phyloP scores from a whole-genome alignment of 2,888 invertebrate genomes.

The Lamellibrachia columna region DNA sequence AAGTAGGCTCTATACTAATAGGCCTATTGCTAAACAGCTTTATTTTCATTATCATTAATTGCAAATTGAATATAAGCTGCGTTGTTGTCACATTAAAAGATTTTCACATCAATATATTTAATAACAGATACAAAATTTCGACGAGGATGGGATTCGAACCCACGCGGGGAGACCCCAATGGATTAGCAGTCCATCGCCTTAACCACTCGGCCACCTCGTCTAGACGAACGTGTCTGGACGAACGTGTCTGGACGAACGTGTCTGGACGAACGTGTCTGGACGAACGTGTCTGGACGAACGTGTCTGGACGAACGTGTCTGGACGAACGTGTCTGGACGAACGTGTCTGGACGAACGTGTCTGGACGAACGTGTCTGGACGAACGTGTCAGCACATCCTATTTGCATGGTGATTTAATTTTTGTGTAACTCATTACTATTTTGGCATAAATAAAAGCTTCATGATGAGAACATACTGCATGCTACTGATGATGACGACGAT shows the following conservation, averaged over 20 bases:
- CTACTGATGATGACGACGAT: too few relatives aligned
- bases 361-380: neutral
- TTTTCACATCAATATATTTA: neutral
- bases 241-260: neutral
- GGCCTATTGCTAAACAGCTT: too few relatives aligned
- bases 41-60: too few relatives aligned
- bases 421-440: neutral
- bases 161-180: neutral
- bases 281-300: neutral
- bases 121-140: neutral
- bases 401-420: neutral
- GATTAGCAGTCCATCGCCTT: neutral
- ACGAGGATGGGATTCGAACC: conserved; percentile 1
- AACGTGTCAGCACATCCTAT: neutral
- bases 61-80: neutral
- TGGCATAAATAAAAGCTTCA: too few relatives aligned
- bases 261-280: neutral
- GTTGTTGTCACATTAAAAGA: neutral
- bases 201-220: conserved; percentile 1
- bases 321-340: neutral
- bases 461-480: too few relatives aligned
- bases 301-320: neutral
- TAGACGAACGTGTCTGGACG: neutral
- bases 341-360: neutral
- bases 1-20: too few relatives aligned